Conservation (phyloP, 2,797 vertebrate genomes). For the Cuculus canorus region DNA sequence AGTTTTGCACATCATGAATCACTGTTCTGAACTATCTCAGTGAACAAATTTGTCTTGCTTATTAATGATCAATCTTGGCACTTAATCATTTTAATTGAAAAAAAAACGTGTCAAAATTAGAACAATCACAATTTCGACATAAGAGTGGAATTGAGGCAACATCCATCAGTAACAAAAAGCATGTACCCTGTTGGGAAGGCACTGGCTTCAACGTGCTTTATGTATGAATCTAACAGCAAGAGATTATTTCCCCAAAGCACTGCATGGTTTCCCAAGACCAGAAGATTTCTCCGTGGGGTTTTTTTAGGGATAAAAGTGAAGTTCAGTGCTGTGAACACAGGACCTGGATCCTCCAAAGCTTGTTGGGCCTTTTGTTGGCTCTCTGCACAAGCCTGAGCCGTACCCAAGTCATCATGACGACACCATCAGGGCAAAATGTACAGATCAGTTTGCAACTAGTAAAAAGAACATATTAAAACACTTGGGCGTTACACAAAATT, state of each 20-base stretch:
- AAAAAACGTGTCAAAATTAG: not conserved
- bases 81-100: not conserved
- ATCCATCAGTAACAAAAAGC: not conserved
- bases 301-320: not conserved
- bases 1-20: not conserved
- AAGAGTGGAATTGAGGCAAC: not conserved
- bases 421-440: not conserved
- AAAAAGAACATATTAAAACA: not conserved
- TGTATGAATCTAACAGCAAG: not conserved
- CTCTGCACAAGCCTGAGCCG: not conserved
- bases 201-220: not conserved
- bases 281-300: not conserved
- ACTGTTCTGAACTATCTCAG: not conserved
- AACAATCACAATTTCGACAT: not conserved
- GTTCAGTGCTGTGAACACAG: not conserved
- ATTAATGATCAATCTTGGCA: not conserved
- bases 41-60: not conserved
- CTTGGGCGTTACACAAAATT: not conserved
- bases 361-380: not conserved
- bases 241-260: not conserved
- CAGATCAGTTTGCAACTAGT: not conserved
- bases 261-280: not conserved
- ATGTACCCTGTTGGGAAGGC: not conserved
- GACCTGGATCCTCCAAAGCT: not conserved
- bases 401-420: not conserved